Evolutionary conservation across 2,888 invertebrate species (phyloP), one percentile per base, ranked within the genome.

Genomic region (Lathronympha strigana): DNA sequence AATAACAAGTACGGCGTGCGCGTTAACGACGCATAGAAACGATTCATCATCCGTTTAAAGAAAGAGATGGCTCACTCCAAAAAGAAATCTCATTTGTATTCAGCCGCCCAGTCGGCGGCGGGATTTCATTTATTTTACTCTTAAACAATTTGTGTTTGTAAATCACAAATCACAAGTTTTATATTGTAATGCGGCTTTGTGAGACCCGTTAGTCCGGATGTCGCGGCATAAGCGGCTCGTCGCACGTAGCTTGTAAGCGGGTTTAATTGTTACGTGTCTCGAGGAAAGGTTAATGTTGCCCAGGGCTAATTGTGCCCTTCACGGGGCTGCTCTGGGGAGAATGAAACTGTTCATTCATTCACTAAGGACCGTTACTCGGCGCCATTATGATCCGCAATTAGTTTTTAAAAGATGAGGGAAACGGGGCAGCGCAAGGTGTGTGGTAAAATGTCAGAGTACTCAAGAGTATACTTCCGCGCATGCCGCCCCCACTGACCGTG

Each of bases 1-100:
- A 86, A 86, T 86, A 85, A 88, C 85, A 83, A 83, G 86, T 82
- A 82, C 81, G 76, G 82, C 80, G 77, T 79, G 81, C 80, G 81
- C 82, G 84, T 81, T 88, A 89, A 89, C 89, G 87, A 88, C 79
- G 85, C 86, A 78, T 81, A 84, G 79, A 83, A 82, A 86, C 87
- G 72, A 90, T 90, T 86, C 82, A 89, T 90, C 89, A 87, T 86
- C 75, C 73, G 76, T 80, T 87, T 83, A 85, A 78, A 82, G 83
- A 84, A 81, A 86, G 80, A 83, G 82, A 86, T 87, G 85, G 86
- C 84, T 87, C 84, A 87, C 86, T 87, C 79, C 72, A 77, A 84
- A 87, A 86, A 85, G 83, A 84, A 84, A 82, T 79, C 86, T 87
- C 84, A 87, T 90, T 88, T 86, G 87, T 88, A 90, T 90, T 84